Evolutionary conservation across 2,888 invertebrate genomes (phyloP).

Genomic region (Lordiphosa andalusiaca): DNA sequence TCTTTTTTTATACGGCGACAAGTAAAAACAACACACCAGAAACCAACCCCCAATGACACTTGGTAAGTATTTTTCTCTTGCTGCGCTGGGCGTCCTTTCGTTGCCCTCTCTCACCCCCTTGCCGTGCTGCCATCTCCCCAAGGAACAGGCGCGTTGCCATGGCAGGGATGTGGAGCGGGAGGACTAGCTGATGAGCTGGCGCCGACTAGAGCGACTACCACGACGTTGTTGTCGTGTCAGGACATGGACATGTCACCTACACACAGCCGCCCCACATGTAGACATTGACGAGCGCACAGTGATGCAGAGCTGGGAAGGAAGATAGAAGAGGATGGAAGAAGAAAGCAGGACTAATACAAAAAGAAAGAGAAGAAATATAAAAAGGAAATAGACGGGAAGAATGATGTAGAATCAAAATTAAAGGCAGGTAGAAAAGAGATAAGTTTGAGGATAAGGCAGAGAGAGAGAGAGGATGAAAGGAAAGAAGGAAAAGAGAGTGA

Average conservation of each 20-base stretch:
- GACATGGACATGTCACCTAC: slow-evolving; percentile 64
- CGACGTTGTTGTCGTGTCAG: slow-evolving; percentile 58
- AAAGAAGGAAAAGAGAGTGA: too few species aligned
- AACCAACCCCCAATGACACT: slow-evolving; percentile 52
- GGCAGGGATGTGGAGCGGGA: slow-evolving; percentile 17
- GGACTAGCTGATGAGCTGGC: slow-evolving; percentile 70
- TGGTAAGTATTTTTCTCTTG: slow-evolving; percentile 42
- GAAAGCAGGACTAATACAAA: background rate
- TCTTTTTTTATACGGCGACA: slow-evolving; percentile 66
- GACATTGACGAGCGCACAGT: slow-evolving; percentile 30
- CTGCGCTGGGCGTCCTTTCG: slow-evolving; percentile 5
- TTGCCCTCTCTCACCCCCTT: background rate
- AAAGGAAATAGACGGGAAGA: background rate
- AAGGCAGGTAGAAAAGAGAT: background rate
- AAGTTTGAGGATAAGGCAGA: background rate
- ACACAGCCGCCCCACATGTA: slow-evolving; percentile 39
- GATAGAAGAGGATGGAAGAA: background rate
- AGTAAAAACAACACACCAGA: slow-evolving; percentile 49
- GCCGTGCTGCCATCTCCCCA: slow-evolving; percentile 47
- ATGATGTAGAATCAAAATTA: background rate
- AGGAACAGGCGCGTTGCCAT: slow-evolving; percentile 62
- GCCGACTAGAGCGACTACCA: slow-evolving; percentile 40
- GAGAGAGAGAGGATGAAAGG: background rate
- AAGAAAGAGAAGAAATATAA: background rate
- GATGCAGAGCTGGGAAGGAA: slow-evolving; percentile 13